Conservation (phyloP, 1,140 invertebrate genomes). For the Drosophila melanica region DNA sequence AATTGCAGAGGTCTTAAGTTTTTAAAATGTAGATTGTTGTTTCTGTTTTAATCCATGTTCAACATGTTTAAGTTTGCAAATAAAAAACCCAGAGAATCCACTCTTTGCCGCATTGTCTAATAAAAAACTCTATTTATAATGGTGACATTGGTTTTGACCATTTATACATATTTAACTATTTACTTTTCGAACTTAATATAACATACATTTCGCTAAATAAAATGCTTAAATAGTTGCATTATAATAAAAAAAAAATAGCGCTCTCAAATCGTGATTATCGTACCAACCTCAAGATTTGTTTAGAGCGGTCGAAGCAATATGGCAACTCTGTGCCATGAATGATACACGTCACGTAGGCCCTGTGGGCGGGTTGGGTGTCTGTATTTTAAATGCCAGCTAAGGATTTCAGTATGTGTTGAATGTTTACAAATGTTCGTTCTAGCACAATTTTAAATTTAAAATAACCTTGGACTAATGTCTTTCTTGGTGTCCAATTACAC, state of each 20-base stretch:
- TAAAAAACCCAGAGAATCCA: too few species aligned
- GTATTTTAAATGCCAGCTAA: constrained; percentile 26
- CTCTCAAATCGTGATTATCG: not conserved
- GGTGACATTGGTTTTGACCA: too few species aligned
- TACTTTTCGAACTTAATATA: too few species aligned
- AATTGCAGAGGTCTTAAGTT: too few species aligned
- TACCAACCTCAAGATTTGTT: constrained; percentile 13
- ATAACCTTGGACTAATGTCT: not conserved
- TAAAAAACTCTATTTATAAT: too few species aligned
- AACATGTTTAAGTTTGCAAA: too few species aligned
- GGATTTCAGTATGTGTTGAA: constrained; percentile 7
- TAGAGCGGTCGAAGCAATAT: not conserved
- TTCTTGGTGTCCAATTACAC: not conserved
- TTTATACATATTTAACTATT: too few species aligned
- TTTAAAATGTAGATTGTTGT: too few species aligned
- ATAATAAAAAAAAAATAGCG: not conserved
- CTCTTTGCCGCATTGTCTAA: too few species aligned
- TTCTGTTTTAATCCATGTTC: too few species aligned
- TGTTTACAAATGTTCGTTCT: not conserved
- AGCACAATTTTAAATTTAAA: not conserved
- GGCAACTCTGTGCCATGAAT: constrained; percentile 23
- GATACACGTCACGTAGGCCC: constrained; percentile 66
- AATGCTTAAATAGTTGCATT: too few species aligned
- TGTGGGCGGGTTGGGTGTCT: constrained; percentile 40
- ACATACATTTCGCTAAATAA: too few species aligned